Conservation (phyloP, 2,113 vertebrate species). For the Clinocottus analis region DNA sequence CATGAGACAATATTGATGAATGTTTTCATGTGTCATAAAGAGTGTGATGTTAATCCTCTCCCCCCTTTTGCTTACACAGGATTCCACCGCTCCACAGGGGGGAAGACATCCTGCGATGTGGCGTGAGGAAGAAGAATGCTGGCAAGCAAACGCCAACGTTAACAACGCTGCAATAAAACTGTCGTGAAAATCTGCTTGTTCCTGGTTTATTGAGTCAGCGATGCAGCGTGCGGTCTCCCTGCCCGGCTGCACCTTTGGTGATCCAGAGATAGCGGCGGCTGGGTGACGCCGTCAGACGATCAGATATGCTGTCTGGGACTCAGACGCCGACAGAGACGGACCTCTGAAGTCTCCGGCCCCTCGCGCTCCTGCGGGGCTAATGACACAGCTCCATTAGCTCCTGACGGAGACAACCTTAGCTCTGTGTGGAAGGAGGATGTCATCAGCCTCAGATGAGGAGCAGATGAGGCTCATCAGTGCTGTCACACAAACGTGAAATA, state of each 20-base stretch:
- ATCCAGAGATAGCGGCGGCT: constrained; percentile 26
- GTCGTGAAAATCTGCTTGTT: background rate
- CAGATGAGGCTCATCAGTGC: background rate
- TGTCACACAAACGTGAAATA: background rate
- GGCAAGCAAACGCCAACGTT: background rate
- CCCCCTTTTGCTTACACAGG: background rate
- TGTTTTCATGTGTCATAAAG: background rate
- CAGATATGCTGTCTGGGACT: constrained; percentile 14
- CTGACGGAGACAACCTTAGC: constrained; percentile 40
- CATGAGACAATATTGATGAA: too few species aligned
- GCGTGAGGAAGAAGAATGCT: background rate
- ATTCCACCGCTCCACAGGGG: background rate
- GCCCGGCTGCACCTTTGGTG: constrained; percentile 26
- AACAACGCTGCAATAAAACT: background rate
- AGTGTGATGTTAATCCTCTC: background rate
- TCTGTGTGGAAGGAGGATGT: constrained; percentile 17
- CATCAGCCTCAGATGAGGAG: too few species aligned
- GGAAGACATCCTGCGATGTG: background rate
- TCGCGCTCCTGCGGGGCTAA: constrained; percentile 30
- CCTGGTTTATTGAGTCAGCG: background rate
- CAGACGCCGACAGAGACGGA: constrained; percentile 13
- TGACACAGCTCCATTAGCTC: constrained; percentile 43
- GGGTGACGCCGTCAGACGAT: constrained; percentile 8
- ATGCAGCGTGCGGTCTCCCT: background rate
- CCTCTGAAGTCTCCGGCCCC: background rate